These are phyloP conservation scores for Smutsia temminckii DNA, from an alignment of 2,797 vertebrate genomes.

Conservation along the genomic window DNA sequence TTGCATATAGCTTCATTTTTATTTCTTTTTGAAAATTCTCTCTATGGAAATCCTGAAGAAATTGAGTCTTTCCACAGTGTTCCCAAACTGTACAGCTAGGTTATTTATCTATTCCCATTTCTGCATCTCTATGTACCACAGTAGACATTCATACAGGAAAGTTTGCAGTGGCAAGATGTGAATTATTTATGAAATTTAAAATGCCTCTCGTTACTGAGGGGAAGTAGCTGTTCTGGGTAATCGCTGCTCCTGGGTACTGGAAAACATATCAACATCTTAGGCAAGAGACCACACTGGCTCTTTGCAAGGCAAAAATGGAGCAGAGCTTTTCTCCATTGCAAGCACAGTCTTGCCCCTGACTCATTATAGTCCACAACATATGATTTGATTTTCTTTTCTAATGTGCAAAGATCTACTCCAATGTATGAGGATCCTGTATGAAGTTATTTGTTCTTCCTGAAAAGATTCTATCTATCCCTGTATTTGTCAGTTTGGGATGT, in stretches of 20 bases:
- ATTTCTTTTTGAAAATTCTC: neutral
- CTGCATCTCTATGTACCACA: neutral
- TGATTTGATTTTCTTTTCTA: neutral
- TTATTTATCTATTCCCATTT: conserved; percentile 37
- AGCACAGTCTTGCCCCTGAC: neutral
- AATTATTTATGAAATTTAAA: conserved; percentile 43
- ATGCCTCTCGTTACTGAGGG: neutral
- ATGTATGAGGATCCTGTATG: neutral
- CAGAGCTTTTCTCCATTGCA: neutral
- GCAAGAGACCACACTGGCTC: neutral
- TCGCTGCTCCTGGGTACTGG: neutral
- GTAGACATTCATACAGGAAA: neutral
- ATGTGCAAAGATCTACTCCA: neutral
- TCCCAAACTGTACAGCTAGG: neutral
- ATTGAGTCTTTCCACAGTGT: neutral
- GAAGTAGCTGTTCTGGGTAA: neutral
- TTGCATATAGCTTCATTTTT: conserved; percentile 13
- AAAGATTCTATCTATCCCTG: neutral
- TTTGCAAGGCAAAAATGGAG: neutral
- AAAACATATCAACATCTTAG: neutral
- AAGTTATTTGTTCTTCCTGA: neutral
- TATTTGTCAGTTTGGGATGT: neutral
- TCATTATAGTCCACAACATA: neutral
- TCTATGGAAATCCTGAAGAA: conserved; percentile 15
- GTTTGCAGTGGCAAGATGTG: neutral